Percentiles rank a stretch among this genome's conserved stretches.
Conservation (phyloP, 1,140 invertebrate genomes). For the Megathymus violae region DNA sequence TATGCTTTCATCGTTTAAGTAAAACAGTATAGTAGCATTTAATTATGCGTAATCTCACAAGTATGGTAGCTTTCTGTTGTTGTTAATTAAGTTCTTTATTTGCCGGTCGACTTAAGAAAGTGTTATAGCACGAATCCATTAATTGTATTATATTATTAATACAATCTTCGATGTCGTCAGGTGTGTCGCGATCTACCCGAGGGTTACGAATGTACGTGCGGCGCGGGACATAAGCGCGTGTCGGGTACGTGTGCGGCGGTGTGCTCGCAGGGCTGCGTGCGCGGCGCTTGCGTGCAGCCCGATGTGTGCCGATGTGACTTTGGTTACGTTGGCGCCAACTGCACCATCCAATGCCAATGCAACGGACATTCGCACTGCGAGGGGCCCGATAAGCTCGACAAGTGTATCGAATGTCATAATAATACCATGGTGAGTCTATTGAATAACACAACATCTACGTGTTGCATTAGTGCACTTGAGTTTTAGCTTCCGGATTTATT, state of each 20-base stretch:
- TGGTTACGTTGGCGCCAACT: slow-evolving; percentile 97
- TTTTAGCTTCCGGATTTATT: no score
- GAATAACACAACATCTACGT: no score
- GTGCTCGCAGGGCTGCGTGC: slow-evolving; percentile 94
- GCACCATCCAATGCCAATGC: slow-evolving; percentile 96
- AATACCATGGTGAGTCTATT: slow-evolving; percentile 91
- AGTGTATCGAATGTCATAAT: slow-evolving; percentile 94
- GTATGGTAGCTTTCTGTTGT: no score
- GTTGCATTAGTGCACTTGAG: no score
- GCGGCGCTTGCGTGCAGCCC: slow-evolving; percentile 93
- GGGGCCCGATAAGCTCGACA: slow-evolving; percentile 91
- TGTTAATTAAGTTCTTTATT: no score
- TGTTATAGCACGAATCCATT: background rate
- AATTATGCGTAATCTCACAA: no score
- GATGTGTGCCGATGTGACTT: slow-evolving; percentile 96
- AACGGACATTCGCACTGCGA: slow-evolving; percentile 97
- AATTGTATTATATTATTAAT: background rate
- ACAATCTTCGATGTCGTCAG: slow-evolving; percentile 38
- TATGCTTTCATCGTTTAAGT: no score
- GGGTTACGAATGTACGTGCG: slow-evolving; percentile 94
- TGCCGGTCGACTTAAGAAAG: no score
- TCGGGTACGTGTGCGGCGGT: slow-evolving; percentile 92
- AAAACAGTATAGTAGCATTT: background rate
- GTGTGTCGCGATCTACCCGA: slow-evolving; percentile 88
- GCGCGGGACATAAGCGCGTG: slow-evolving; percentile 87